Evolutionary conservation across 2,888 invertebrate genomes (phyloP), one percentile per base, ranked within the genome.

Genomic region (Anorthoa munda): DNA sequence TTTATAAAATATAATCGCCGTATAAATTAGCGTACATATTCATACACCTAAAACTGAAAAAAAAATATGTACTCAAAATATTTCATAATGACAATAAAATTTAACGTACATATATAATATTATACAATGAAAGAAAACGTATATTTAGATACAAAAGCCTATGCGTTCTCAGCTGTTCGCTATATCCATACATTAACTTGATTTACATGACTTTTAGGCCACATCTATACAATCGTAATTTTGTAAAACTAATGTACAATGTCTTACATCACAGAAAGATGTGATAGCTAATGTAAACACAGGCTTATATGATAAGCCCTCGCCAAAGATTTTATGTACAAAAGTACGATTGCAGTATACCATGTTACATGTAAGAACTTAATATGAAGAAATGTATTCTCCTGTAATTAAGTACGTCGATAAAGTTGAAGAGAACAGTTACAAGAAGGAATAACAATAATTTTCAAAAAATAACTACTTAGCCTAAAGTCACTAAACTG

Each of bases 121-220:
- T 83, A 86, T 89, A 90, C 88, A 90, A 85, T 82, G 81, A 86
- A 77, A 82, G 81, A 84, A 77, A 86, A 85, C 84, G 85, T 85
- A 84, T 84, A 86, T 78, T 76, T 86, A 88, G 81, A 88, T 88
- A 89, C 81, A 87, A 86, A 87, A 89, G 85, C 84, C 77, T 83
- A 83, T 75, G 86, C 83, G 80, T 83, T 79, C 61, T 83, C 77
- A 82, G 86, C 83, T 70, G 78, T 81, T 77, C 78, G 71, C 82
- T 85, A 79, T 73, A 79, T 79, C 76, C 86, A 72, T 85, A 83
- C 79, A 79, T 79, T 77, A 84, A 82, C 80, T 81, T 74, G 88
- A 86, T 82, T 85, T 86, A 87, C 81, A 85, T 75, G 83, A 87
- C 85, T 83, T 81, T 71, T 26, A 77, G 72, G 81, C 79, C 86